Base-by-base conservation (phyloP, 2,113 vertebrate species). In the Centropus unirufus region DNA sequence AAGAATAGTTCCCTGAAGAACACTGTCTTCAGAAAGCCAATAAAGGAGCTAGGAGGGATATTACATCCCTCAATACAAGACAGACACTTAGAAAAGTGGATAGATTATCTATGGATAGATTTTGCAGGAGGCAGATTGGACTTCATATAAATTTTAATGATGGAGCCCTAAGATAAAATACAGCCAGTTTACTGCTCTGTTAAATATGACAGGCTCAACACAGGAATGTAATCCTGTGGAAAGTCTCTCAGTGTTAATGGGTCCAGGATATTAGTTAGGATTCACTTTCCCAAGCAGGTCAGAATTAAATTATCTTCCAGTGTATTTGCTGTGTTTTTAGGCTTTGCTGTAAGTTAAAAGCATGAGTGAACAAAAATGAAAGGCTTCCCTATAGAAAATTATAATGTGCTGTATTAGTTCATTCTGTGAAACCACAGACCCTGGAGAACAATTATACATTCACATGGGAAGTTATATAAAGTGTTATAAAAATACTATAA, bases 121-220 rank as follows among this genome's bases (percentile, higher is more conserved):
- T 89, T 87, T 87, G 23, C 44, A 36, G 36, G 7, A 21, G 4
- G 40, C 10, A 4, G 2, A 69, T 72, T 80, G 27, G 17, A 34
- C 10, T 72, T 89, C 34, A 8, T 74, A 32, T 47, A 0, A 5
- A 40, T 83, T 90, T 36, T 83, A 87, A 69, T 83, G 67, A 36
- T 64, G 40, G 16, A 61, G n/a, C 47, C 57, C 36, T 64, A 85
- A 66, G 27, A 73, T 21, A 89, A 90, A 79, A 61, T 18, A 29
- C 4, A 64, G 29, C 16, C 68, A 22, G 5, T 66, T 85, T 82
- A 61, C 5, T 68, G 34, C 30, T 72, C 8, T 57, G 19, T 66
- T 68, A 27, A 19, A 17, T 70, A 16, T 42, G 59, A 51, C 2
- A 74, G 9, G 58, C 18, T 67, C 66, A 73, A 29, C 0, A 0